Percentiles rank a stretch among this genome's conserved stretches.
Evolutionary conservation across 2,797 vertebrate genomes (phyloP).

Genomic region (Siniperca obscura): DNA sequence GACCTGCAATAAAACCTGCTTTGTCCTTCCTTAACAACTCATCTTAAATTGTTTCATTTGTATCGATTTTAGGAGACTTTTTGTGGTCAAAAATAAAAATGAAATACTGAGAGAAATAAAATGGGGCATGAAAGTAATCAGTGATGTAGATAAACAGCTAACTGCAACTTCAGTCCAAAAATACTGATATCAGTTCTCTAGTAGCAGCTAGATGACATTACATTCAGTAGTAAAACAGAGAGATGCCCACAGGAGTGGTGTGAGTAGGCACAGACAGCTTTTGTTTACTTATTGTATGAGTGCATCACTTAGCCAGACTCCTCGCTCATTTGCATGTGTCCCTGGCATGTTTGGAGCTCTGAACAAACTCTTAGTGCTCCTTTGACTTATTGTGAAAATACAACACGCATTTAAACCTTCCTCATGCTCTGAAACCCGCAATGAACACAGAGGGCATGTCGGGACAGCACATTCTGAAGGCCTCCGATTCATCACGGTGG

Average conservation of each 20-base stretch:
- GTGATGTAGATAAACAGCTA: slow-evolving; percentile 18
- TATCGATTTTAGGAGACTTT: slow-evolving; percentile 8
- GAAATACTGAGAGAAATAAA: background rate
- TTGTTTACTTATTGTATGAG: slow-evolving; percentile 68
- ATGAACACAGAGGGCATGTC: slow-evolving; percentile 50
- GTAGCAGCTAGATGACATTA: slow-evolving; percentile 34
- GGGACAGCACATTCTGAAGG: slow-evolving; percentile 50
- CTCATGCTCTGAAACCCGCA: slow-evolving; percentile 5
- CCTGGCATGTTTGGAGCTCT: slow-evolving; percentile 46
- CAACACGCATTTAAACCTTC: slow-evolving; percentile 24
- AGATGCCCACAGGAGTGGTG: slow-evolving; percentile 43
- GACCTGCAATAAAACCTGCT: slow-evolving; percentile 6
- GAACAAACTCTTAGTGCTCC: slow-evolving; percentile 34
- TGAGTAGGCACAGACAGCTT: slow-evolving; percentile 54
- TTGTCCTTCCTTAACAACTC: background rate
- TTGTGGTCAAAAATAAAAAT: background rate
- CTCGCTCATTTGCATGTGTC: slow-evolving; percentile 72
- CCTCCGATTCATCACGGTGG: slow-evolving; percentile 75
- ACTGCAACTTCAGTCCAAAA: slow-evolving; percentile 24
- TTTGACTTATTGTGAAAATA: slow-evolving; percentile 56
- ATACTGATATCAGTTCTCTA: slow-evolving; percentile 15
- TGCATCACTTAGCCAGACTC: slow-evolving; percentile 59
- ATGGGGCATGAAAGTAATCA: background rate
- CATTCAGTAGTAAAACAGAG: slow-evolving; percentile 35
- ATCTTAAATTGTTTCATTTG: background rate